Evolutionary conservation across 2,797 vertebrate genomes (phyloP).

Genomic region (Hyperoplus immaculatus): DNA sequence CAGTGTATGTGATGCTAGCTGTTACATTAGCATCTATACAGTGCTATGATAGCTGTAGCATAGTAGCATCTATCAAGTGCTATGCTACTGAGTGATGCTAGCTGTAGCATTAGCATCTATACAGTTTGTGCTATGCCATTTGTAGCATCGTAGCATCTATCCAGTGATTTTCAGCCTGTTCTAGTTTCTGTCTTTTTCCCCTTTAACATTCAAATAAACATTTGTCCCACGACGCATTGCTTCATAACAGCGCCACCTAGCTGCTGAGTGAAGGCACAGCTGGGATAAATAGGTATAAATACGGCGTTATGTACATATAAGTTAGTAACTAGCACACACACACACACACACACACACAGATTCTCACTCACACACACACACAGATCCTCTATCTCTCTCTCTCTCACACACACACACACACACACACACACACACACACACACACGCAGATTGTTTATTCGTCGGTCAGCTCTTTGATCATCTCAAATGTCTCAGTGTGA

Average conservation of each 20-base stretch:
- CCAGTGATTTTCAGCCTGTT: too few relatives aligned
- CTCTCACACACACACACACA: slow-evolving; percentile 24
- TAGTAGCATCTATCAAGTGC: too few relatives aligned
- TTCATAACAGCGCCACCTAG: slow-evolving; percentile 59
- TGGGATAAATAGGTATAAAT: slow-evolving; percentile 83
- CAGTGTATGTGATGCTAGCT: too few relatives aligned
- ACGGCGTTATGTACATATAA: slow-evolving; percentile 86
- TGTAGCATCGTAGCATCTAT: not conserved
- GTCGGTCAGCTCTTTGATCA: not conserved
- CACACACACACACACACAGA: slow-evolving; percentile 6
- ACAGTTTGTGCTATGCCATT: too few relatives aligned
- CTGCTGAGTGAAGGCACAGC: slow-evolving; percentile 85
- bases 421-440: slow-evolving; percentile 15
- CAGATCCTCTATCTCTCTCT: too few relatives aligned
- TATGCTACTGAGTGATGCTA: not conserved
- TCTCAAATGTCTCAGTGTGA: slow-evolving; percentile 7
- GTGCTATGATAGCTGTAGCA: too few relatives aligned
- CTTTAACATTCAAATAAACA: slow-evolving; percentile 8
- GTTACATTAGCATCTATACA: too few relatives aligned
- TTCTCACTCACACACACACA: slow-evolving; percentile 2
- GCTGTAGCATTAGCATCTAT: too few relatives aligned
- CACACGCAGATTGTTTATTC: slow-evolving; percentile 46
- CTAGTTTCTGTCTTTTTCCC: not conserved
- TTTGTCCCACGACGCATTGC: slow-evolving; percentile 51
- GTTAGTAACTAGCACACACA: slow-evolving; percentile 72